Percentiles rank a stretch among this genome's conserved stretches.
Conservation (phyloP, 2,888 invertebrate genomes). For the Himalopsyche kuldschensis region DNA sequence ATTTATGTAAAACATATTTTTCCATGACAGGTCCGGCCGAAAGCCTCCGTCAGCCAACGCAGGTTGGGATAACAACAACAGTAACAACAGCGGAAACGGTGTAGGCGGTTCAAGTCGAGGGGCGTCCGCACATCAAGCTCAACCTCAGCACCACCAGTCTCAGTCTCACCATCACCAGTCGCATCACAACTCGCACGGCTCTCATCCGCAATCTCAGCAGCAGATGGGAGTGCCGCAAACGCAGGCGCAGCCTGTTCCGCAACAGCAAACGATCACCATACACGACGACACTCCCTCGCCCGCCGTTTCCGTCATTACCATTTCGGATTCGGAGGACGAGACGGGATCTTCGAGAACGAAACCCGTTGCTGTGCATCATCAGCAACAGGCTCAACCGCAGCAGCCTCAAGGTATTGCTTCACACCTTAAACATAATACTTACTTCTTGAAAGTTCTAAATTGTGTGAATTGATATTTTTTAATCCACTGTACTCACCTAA, state of each 20-base stretch:
- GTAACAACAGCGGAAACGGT: constrained; percentile 28
- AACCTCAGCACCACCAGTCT: constrained; percentile 41
- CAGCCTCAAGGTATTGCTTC: constrained; percentile 7
- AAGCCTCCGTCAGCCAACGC: constrained; percentile 31
- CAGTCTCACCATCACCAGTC: constrained; percentile 40
- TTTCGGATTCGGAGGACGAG: constrained; percentile 94
- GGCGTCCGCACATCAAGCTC: constrained; percentile 32
- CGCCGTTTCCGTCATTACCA: constrained; percentile 92
- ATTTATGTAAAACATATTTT: neutral
- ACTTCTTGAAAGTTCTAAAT: too few species aligned
- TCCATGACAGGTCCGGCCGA: constrained; percentile 29
- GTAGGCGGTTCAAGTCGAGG: constrained; percentile 36
- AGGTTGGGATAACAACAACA: constrained; percentile 24
- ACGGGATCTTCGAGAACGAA: constrained; percentile 42
- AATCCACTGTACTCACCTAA: too few species aligned
- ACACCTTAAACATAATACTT: neutral
- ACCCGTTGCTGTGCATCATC: constrained; percentile 36
- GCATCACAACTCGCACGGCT: constrained; percentile 9
- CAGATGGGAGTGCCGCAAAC: constrained; percentile 46
- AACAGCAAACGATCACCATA: constrained; percentile 90
- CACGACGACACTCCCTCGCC: constrained; percentile 95
- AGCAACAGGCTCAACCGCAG: constrained; percentile 23
- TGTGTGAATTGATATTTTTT: too few species aligned
- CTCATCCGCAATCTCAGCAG: constrained; percentile 41
- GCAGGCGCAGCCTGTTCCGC: constrained; percentile 52